A percentile compares a stretch with the other conserved stretches of the same genome.
These are phyloP conservation scores for Momotus momota DNA, from an alignment of 2,797 vertebrate genomes.

Conservation along the genomic window DNA sequence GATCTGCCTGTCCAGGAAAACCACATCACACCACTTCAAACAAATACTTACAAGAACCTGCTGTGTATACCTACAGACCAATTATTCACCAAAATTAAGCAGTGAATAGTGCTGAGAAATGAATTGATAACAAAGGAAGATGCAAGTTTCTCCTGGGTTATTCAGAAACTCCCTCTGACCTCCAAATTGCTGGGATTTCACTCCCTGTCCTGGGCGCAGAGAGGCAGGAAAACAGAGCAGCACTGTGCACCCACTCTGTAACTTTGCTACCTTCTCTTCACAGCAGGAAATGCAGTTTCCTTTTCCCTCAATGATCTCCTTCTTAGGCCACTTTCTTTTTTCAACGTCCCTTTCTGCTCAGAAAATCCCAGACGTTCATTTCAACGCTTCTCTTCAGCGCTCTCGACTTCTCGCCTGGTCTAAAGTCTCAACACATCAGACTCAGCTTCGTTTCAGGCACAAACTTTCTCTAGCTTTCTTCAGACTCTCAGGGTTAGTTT, in stretches of 20 bases:
- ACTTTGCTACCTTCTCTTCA: conserved; percentile 20
- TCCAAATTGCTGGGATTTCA: not conserved
- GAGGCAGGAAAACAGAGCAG: not conserved
- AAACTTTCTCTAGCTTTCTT: conserved; percentile 35
- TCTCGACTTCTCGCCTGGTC: not conserved
- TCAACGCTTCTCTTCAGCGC: not conserved
- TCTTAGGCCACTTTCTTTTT: not conserved
- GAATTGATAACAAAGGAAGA: not conserved
- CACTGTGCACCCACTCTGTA: not conserved
- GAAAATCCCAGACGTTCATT: not conserved
- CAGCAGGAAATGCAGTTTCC: conserved; percentile 20
- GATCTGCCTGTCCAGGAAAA: conserved; percentile 38
- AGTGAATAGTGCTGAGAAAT: conserved; percentile 7
- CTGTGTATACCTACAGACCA: not conserved
- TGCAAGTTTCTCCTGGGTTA: not conserved
- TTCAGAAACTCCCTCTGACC: not conserved
- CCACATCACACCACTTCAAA: conserved; percentile 45
- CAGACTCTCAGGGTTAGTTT: conserved; percentile 13
- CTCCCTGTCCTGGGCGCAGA: not conserved
- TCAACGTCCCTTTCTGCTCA: not conserved
- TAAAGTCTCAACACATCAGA: not conserved
- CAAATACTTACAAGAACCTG: conserved; percentile 20
- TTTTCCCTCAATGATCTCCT: not conserved
- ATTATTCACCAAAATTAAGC: not conserved
- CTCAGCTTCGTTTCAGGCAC: not conserved